Evolutionary conservation across 2,113 vertebrate genomes (phyloP).

Genomic region (Forbesichthys papilliferus): DNA sequence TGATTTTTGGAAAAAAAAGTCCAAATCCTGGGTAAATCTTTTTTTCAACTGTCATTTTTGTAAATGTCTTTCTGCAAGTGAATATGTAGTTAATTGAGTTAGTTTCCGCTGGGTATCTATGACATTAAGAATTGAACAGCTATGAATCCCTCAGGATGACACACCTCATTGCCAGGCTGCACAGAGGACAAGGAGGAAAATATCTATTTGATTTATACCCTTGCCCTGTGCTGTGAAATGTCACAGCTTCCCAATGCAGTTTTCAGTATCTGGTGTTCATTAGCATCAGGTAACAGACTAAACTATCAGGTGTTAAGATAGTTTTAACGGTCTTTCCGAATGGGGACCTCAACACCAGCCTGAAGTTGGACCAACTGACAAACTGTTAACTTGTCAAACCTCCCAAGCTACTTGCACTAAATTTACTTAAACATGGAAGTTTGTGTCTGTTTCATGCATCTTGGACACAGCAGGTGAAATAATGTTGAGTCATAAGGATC

Average conservation of each 20-base stretch:
- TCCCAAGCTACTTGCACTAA: too few species aligned
- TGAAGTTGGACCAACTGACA: too few species aligned
- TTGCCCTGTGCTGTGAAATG: slow-evolving; percentile 10
- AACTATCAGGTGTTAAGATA: slow-evolving; percentile 57
- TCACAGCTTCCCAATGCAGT: slow-evolving; percentile 22
- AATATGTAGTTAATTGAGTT: neutral
- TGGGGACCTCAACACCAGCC: too few species aligned
- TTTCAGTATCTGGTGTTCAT: slow-evolving; percentile 21
- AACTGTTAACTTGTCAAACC: too few species aligned
- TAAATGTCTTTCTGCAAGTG: neutral
- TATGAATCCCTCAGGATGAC: neutral
- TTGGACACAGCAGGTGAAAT: too few species aligned
- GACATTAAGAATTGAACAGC: neutral
- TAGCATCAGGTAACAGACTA: slow-evolving; percentile 24
- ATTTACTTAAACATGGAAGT: too few species aligned
- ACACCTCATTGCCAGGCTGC: slow-evolving; percentile 4
- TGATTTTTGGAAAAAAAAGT: neutral
- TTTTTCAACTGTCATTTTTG: neutral
- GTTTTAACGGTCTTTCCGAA: slow-evolving; percentile 28
- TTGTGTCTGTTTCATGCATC: too few species aligned
- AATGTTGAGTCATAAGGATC: too few species aligned
- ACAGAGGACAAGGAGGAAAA: slow-evolving; percentile 1
- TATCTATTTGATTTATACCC: neutral
- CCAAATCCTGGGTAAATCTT: neutral
- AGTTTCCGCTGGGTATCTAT: neutral